Evolutionary conservation across 1,140 invertebrate genomes (phyloP).

Genomic region (Diuraphis noxia): DNA sequence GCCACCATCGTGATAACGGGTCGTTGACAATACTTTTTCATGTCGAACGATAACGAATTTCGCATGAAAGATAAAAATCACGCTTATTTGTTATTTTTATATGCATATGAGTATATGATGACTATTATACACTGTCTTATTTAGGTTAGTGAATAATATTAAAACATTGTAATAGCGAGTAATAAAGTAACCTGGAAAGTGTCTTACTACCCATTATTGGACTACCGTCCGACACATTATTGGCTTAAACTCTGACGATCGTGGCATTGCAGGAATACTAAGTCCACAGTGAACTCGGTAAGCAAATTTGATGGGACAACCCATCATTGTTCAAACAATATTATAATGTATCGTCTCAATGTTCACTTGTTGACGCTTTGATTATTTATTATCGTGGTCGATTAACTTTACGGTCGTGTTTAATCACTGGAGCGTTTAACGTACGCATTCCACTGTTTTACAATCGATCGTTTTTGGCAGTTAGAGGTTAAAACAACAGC

Average conservation of each 20-base stretch:
- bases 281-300: not conserved
- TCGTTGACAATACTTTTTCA: no score
- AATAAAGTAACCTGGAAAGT: no score
- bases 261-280: not conserved
- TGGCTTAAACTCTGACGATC: not conserved
- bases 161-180: not conserved
- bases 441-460: not conserved
- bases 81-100: not conserved
- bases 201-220: fast-evolving
- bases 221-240: not conserved
- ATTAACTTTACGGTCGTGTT: not conserved
- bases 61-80: no score
- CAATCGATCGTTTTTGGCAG: not conserved
- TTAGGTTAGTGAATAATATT: not conserved
- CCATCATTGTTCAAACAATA: not conserved
- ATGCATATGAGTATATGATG: not conserved
- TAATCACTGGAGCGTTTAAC: not conserved
- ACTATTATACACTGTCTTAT: not conserved
- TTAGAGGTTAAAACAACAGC: not conserved
- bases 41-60: no score
- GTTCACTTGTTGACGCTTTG: not conserved
- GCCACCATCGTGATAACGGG: no score
- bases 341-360: not conserved
- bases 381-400: not conserved
- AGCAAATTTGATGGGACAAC: not conserved